Conservation (phyloP, 2,888 invertebrate species). For the Lysandra coridon region DNA sequence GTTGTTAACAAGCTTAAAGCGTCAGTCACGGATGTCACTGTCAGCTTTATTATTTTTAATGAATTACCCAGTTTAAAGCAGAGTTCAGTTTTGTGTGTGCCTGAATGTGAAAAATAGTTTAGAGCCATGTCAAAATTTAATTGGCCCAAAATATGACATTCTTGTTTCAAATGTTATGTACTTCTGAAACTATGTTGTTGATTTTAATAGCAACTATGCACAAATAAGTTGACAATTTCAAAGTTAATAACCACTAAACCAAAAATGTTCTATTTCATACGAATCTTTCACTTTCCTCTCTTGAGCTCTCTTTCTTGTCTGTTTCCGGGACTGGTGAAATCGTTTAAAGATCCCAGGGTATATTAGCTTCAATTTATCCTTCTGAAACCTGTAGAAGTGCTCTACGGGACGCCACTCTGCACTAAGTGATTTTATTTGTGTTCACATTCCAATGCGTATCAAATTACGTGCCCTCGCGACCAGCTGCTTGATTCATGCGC, state of each 20-base stretch:
- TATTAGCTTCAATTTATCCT: conserved; percentile 46
- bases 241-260: background rate
- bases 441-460: conserved; percentile 78
- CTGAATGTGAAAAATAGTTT: background rate
- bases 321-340: background rate
- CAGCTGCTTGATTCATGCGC: conserved; percentile 77
- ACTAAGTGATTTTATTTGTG: conserved; percentile 81
- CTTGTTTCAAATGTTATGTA: background rate
- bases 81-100: background rate
- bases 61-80: conserved; percentile 35
- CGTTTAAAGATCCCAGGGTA: conserved; percentile 38
- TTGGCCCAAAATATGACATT: background rate
- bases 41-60: conserved; percentile 43
- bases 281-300: background rate
- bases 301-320: background rate
- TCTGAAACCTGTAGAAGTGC: conserved; percentile 59
- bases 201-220: background rate
- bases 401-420: conserved; percentile 73
- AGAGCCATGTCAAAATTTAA: conserved; percentile 2
- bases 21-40: conserved; percentile 45
- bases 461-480: conserved; percentile 69
- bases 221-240: background rate
- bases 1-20: conserved; percentile 48
- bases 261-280: background rate
- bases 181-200: background rate